Percentiles rank a stretch among this genome's conserved stretches.
Conservation (phyloP, 2,113 vertebrate species). For the Lonchura striata region DNA sequence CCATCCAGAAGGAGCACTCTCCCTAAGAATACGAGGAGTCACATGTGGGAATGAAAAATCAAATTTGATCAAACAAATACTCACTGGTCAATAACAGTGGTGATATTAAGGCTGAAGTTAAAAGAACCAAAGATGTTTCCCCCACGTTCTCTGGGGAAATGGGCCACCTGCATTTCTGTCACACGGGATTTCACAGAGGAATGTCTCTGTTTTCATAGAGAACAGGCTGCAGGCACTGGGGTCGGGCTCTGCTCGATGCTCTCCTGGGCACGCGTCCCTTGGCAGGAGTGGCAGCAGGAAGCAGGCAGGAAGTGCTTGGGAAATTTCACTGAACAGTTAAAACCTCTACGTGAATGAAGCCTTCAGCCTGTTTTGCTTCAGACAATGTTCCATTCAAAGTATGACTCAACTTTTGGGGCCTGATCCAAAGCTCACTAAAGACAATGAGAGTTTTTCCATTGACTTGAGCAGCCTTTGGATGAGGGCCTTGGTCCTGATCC, state of each 20-base stretch:
- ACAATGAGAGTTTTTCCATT: constrained; percentile 58
- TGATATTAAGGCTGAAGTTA: neutral
- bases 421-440: constrained; percentile 41
- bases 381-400: constrained; percentile 49
- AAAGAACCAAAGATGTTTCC: neutral
- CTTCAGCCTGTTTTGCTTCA: constrained; percentile 41
- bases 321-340: constrained; percentile 22
- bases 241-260: neutral
- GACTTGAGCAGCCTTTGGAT: constrained; percentile 31
- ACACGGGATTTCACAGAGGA: neutral
- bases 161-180: neutral
- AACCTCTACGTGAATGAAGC: neutral
- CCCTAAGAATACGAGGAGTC: neutral
- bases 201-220: too few species aligned
- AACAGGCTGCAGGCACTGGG: neutral
- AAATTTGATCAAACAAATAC: neutral
- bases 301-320: neutral
- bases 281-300: neutral
- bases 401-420: constrained; percentile 32
- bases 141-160: neutral
- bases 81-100: neutral
- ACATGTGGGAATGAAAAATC: neutral
- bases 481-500: constrained; percentile 26
- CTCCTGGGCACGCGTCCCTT: neutral
- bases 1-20: neutral